A percentile compares a stretch with the other conserved stretches of the same genome.
Conservation (phyloP, 2,113 vertebrate species). For the Campylomormyrus numenius region DNA sequence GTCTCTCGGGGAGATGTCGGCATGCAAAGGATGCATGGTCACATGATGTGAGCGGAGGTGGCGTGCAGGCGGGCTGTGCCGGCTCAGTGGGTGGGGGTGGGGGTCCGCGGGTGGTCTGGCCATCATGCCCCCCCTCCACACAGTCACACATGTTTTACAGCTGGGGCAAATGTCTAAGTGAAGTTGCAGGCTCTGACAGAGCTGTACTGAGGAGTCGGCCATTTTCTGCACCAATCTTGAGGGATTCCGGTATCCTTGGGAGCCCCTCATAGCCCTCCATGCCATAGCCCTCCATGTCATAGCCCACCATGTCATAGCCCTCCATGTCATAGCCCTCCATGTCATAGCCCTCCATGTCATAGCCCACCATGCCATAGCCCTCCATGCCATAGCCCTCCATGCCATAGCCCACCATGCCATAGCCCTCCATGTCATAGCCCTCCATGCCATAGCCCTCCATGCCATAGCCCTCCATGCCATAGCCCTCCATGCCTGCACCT, state of each 20-base stretch:
- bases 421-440: not conserved
- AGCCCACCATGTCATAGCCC: no score
- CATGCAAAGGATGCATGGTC: not conserved
- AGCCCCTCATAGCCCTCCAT: not conserved
- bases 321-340: not conserved
- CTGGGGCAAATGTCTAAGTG: not conserved
- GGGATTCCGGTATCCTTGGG: not conserved
- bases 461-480: no score
- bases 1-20: not conserved
- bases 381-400: no score
- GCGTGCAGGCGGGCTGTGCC: not conserved
- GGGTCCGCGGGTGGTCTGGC: not conserved
- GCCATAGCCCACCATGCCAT: not conserved
- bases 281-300: no score
- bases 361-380: no score
- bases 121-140: not conserved
- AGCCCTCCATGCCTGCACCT: not conserved
- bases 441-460: no score
- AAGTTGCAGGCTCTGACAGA: not conserved
- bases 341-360: not conserved
- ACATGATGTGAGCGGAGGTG: not conserved
- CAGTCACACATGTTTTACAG: not conserved
- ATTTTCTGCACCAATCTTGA: not conserved
- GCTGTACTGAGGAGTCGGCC: not conserved
- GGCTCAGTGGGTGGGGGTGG: not conserved